Conservation (phyloP, 2,113 vertebrate genomes). For the Capreolus pygargus region DNA sequence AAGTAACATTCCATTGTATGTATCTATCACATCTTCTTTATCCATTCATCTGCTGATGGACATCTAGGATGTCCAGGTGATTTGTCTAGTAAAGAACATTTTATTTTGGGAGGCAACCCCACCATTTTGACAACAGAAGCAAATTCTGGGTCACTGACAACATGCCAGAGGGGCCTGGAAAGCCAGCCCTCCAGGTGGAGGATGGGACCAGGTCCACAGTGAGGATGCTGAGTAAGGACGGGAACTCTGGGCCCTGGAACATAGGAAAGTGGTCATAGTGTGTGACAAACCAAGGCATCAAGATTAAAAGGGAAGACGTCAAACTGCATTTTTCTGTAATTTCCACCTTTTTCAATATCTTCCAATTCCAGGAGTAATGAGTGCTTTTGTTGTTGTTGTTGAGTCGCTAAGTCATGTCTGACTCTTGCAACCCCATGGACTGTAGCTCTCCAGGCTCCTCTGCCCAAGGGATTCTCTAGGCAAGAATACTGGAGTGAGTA, state of each 20-base stretch:
- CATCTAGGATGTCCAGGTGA: background rate
- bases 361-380: background rate
- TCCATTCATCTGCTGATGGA: background rate
- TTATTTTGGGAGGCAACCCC: background rate
- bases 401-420: background rate
- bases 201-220: background rate
- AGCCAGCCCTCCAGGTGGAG: background rate
- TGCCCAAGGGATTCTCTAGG: background rate
- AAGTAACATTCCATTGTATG: background rate
- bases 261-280: background rate
- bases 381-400: background rate
- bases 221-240: fast-evolving
- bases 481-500: background rate
- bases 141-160: background rate
- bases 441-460: background rate
- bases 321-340: background rate
- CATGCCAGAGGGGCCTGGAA: background rate
- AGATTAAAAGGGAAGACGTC: background rate
- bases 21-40: background rate
- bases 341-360: background rate
- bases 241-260: background rate
- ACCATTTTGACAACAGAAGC: background rate
- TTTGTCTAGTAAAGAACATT: background rate
- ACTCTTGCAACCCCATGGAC: background rate
- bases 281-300: fast-evolving